Base-by-base conservation (phyloP, 2,888 invertebrate genomes). In the Adela reaumurella region DNA sequence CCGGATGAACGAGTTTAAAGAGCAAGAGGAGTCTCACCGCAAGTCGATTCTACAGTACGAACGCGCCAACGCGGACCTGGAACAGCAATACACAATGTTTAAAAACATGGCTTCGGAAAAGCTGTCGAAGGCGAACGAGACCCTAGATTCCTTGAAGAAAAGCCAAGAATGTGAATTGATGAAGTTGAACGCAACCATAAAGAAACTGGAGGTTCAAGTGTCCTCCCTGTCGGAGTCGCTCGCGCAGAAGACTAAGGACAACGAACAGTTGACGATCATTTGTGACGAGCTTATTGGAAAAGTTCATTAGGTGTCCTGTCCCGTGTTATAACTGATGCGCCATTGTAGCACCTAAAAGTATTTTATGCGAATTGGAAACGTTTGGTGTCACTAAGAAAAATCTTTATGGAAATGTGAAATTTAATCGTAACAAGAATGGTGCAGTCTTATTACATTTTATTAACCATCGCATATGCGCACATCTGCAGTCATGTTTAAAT, bases 211-310 rank as follows among this genome's bases (percentile, higher is more conserved):
- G 68, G 85, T 97, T 51, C 90, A 89, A 58, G 86, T 88, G 55
- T 86, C 86, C 52, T 91, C 94, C 2, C 74, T 95, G 50, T 88
- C 91, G 61, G 90, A 90, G 59, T 85, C 90, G 44, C 76, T 96
- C 46, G 86, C 89, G 55, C 94, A 94, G 62, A 96, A 95, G 72
- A 84, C 84, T 0, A 89, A 90, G 64, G 95, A 96, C 64, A 95
- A 94, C 68, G 85, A 87, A 56, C 93, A 94, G 68, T 74, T 97
- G 56, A 88, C 94, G 46, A 87, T 89, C 68, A 90, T 96, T 62
- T 92, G 95, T 82, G 96, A 96, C 79, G 95, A 96, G 74, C 85
- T 96, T 44, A 94, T 96, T 60, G 82, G 80, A 59, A 70, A 73
- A 60, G 76, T 74, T 29, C 70, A 65, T 6, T 24, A 24, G 8